These are phyloP conservation scores for Pagrus major DNA, from an alignment of 2,113 vertebrate species.

Conservation along the genomic window DNA sequence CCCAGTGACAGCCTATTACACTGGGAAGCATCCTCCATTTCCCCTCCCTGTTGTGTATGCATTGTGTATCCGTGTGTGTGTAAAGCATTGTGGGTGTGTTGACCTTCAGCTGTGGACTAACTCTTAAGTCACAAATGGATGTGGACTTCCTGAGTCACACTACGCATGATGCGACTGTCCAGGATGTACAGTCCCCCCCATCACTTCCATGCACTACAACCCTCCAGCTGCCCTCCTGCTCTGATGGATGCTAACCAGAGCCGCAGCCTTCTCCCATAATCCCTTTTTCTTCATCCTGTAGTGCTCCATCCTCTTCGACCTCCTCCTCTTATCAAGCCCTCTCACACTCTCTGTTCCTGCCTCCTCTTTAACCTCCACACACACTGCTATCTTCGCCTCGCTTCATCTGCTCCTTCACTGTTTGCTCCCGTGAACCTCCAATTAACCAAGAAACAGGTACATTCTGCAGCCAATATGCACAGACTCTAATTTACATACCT, in stretches of 20 bases:
- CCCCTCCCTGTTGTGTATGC: constrained; percentile 20
- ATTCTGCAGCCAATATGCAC: not conserved
- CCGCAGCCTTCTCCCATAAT: constrained; percentile 36
- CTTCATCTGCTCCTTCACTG: not conserved
- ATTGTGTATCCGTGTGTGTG: constrained; percentile 12
- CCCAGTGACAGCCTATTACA: constrained; percentile 41
- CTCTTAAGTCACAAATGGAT: constrained; percentile 14
- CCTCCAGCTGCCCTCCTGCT: not conserved
- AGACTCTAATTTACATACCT: not conserved
- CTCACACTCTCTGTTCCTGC: constrained; percentile 13
- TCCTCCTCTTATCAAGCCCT: constrained; percentile 7
- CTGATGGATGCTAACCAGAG: constrained; percentile 29
- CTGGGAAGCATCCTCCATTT: constrained; percentile 21
- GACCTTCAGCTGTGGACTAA: constrained; percentile 47
- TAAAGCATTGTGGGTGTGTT: constrained; percentile 25
- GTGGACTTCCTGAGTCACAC: constrained; percentile 2
- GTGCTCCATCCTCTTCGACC: constrained; percentile 28
- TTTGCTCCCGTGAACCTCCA: not conserved
- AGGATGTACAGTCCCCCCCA: constrained; percentile 1
- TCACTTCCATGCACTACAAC: constrained; percentile 13
- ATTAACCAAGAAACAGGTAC: constrained; percentile 5
- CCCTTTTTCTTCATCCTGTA: constrained; percentile 27
- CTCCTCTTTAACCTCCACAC: constrained; percentile 28
- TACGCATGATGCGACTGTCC: not conserved
- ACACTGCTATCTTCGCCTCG: not conserved